These are phyloP conservation scores for Hucho hucho DNA, from an alignment of 2,113 vertebrate genomes.

Conservation along the genomic window DNA sequence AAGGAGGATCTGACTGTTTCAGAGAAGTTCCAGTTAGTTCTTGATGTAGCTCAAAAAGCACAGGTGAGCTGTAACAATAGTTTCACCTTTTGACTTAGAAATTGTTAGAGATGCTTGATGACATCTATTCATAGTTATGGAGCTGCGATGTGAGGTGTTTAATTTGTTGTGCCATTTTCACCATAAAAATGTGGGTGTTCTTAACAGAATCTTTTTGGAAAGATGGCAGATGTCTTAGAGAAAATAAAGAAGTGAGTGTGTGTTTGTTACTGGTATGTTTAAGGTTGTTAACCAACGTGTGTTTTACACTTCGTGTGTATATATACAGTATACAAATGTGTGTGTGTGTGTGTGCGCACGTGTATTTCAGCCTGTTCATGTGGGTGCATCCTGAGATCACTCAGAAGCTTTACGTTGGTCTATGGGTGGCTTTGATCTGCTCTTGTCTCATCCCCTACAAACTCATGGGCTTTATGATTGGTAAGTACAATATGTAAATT, in stretches of 20 bases:
- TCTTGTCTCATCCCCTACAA: conserved; percentile 93
- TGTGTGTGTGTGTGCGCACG: not conserved
- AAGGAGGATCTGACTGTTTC: conserved; percentile 96
- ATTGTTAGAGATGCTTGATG: not conserved
- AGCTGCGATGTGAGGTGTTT: not conserved
- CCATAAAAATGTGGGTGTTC: not conserved
- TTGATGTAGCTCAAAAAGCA: conserved; percentile 95
- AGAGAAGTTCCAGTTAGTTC: conserved; percentile 97
- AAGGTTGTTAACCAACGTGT: not conserved
- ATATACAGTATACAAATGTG: not conserved
- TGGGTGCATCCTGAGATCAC: conserved; percentile 96
- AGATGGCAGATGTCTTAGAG: conserved; percentile 96
- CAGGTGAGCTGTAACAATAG: conserved; percentile 76
- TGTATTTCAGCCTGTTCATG: conserved; percentile 86
- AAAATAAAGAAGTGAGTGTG: conserved; percentile 95
- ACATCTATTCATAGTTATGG: too few species aligned
- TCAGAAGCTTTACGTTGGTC: conserved; percentile 88
- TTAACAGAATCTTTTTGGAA: conserved; percentile 93
- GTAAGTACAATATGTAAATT: conserved; percentile 56
- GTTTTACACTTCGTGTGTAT: not conserved
- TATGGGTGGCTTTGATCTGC: conserved; percentile 90
- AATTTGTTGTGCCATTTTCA: not conserved
- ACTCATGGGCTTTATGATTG: conserved; percentile 87
- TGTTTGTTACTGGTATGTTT: not conserved
- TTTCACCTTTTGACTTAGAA: not conserved